Evolutionary conservation across 2,797 vertebrate species (phyloP).

Genomic region (Enteromius argenteus): DNA sequence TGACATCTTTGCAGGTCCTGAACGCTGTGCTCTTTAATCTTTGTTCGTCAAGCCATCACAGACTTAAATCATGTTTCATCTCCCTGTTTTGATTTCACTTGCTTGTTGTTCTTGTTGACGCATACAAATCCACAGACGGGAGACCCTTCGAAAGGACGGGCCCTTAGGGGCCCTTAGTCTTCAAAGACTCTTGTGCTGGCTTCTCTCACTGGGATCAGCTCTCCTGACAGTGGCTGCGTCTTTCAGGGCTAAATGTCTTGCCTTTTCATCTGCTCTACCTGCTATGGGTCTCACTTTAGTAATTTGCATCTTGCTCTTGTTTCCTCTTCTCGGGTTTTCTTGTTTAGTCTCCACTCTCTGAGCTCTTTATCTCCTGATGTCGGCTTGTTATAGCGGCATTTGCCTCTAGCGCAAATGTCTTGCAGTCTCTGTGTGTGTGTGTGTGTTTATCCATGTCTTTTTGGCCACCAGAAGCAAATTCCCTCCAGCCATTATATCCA

Average conservation of each 20-base stretch:
- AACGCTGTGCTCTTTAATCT: not conserved
- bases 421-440: constrained; percentile 63
- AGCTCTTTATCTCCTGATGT: constrained; percentile 50
- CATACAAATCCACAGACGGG: constrained; percentile 36
- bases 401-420: constrained; percentile 66
- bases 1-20: not conserved
- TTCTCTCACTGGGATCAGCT: constrained; percentile 43
- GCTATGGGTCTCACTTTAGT: constrained; percentile 22
- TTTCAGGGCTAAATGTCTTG: constrained; percentile 50
- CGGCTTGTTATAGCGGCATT: constrained; percentile 50
- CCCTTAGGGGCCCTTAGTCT: constrained; percentile 54
- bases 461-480: constrained; percentile 73
- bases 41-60: not conserved
- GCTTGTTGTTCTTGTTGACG: constrained; percentile 20
- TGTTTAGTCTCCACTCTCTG: constrained; percentile 47
- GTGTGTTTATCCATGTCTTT: constrained; percentile 63
- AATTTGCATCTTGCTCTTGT: constrained; percentile 54
- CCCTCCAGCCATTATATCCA: constrained; percentile 79
- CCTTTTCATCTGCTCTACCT: constrained; percentile 16
- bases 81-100: constrained; percentile 1
- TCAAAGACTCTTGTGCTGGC: constrained; percentile 48
- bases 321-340: constrained; percentile 14
- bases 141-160: constrained; percentile 53
- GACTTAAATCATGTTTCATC: constrained; percentile 25
- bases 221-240: constrained; percentile 48